phyloP scores from a whole-genome alignment of 1,140 invertebrate species.

The Drosophila kohkoa region DNA sequence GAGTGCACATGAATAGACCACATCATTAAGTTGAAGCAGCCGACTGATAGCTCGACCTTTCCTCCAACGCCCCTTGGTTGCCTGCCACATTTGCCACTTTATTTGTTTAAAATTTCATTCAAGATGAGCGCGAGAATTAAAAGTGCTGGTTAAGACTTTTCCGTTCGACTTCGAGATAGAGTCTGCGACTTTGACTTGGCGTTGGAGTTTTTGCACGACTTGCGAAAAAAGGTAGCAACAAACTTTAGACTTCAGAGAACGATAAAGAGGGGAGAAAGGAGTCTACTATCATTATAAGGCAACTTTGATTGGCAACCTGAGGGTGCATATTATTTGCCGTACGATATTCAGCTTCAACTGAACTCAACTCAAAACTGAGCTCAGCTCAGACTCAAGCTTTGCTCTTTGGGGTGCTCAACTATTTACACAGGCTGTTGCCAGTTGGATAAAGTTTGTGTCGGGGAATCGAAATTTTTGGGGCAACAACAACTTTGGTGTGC shows the following conservation, averaged over 20 bases:
- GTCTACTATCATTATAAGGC: conserved; percentile 54
- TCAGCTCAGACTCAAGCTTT: background rate
- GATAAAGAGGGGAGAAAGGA: conserved; percentile 7
- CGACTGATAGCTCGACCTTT: background rate
- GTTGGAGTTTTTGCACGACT: conserved; percentile 12
- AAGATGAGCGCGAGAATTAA: conserved; percentile 73
- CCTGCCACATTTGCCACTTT: conserved; percentile 51
- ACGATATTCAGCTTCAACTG: conserved; percentile 47
- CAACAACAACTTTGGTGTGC: conserved; percentile 67
- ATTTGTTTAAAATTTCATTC: conserved; percentile 76
- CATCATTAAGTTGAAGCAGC: conserved; percentile 67
- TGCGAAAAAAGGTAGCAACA: conserved; percentile 54
- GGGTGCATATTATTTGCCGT: conserved; percentile 48
- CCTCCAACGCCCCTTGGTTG: background rate
- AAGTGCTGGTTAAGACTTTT: conserved; percentile 67
- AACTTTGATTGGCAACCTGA: conserved; percentile 75
- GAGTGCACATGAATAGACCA: conserved; percentile 47
- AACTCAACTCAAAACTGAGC: conserved; percentile 10
- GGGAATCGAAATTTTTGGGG: conserved; percentile 57
- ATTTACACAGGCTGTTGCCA: conserved; percentile 78
- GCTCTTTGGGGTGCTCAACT: conserved; percentile 20
- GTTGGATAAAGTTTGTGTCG: conserved; percentile 62
- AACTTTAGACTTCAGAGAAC: conserved; percentile 57
- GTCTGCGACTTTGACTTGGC: conserved; percentile 2
- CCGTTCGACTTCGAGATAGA: conserved; percentile 11